Evolutionary conservation across 2,797 vertebrate species (phyloP).

Genomic region (Onychomys arenicola): DNA sequence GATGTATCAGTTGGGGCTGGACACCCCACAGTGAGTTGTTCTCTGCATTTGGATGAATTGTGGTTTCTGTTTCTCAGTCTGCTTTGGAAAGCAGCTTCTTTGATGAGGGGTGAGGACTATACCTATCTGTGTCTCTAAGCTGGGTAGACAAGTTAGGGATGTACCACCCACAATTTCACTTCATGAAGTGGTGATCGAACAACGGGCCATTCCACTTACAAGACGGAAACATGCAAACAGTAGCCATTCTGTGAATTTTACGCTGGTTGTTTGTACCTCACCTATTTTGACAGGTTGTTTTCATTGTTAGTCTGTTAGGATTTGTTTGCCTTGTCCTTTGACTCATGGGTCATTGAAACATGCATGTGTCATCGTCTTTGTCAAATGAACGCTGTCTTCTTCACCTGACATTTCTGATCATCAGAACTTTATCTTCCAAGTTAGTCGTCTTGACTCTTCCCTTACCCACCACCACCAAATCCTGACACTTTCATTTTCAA

Average conservation of each 20-base stretch:
- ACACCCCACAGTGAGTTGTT: not conserved
- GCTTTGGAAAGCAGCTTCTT: not conserved
- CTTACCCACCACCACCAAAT: not conserved
- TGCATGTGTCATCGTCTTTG: not conserved
- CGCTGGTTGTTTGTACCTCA: not conserved
- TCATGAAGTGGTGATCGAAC: not conserved
- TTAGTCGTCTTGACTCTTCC: not conserved
- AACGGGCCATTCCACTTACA: not conserved
- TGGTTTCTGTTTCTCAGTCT: not conserved
- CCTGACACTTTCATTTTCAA: not conserved
- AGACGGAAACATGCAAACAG: not conserved
- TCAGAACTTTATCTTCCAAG: not conserved
- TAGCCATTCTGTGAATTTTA: not conserved
- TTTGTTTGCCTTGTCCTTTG: not conserved
- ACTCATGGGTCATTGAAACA: not conserved
- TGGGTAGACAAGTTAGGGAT: not conserved
- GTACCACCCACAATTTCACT: not conserved
- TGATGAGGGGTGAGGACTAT: not conserved
- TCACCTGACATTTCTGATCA: constrained; percentile 41
- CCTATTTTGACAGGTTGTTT: not conserved
- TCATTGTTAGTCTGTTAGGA: not conserved
- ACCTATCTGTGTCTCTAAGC: not conserved
- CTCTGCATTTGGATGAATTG: not conserved
- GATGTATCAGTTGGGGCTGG: not conserved
- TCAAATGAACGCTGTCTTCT: not conserved